Percentiles rank a stretch among this genome's conserved stretches.
These are phyloP conservation scores for Amazona guildingii DNA, from an alignment of 2,113 vertebrate genomes.

Conservation along the genomic window DNA sequence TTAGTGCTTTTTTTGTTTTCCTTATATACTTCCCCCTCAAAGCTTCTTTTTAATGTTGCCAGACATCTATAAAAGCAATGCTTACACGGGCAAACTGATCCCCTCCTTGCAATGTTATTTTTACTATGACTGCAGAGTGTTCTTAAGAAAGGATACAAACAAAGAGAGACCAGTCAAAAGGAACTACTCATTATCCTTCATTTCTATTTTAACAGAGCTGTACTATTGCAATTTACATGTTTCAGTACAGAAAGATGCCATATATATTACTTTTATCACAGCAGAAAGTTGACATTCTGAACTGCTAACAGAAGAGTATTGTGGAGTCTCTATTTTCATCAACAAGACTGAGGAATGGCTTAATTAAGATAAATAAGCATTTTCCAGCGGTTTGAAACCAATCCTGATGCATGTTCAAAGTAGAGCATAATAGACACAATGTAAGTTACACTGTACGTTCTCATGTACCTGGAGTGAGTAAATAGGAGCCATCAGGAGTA, in stretches of 20 bases:
- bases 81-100: neutral
- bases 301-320: neutral
- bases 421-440: neutral
- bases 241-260: neutral
- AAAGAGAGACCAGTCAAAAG: neutral
- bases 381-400: neutral
- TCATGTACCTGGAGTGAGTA: conserved; percentile 88
- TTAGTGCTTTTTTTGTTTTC: conserved; percentile 1
- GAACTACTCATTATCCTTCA: neutral
- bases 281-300: neutral
- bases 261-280: neutral
- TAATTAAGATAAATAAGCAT: neutral
- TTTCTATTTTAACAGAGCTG: neutral
- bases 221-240: neutral
- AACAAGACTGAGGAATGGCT: neutral
- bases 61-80: neutral
- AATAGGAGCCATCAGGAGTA: conserved; percentile 91
- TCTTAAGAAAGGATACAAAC: neutral
- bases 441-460: fast-evolving
- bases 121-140: neutral
- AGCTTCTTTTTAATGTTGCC: conserved; percentile 22
- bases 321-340: neutral
- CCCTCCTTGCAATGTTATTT: neutral
- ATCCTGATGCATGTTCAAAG: neutral
- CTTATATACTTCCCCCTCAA: neutral